Conservation (phyloP, 30 jellyfish, hydroid and myxozoan genomes). For the Turritopsis dohrnii region DNA sequence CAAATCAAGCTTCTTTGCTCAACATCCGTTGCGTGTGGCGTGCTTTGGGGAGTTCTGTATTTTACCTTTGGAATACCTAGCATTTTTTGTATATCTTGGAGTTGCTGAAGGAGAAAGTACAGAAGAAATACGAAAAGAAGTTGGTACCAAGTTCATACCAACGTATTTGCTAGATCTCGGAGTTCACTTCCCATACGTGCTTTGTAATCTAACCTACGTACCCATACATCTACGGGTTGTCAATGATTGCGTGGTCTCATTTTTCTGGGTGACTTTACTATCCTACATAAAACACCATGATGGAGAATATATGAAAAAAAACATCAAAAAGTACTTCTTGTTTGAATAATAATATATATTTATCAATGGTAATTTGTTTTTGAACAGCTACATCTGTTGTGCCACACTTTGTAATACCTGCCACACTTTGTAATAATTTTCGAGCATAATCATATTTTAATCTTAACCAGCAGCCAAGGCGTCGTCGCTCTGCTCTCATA, state of each 20-base stretch:
- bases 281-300: constrained; percentile 1
- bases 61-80: not conserved
- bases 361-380: no score
- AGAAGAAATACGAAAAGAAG: not conserved
- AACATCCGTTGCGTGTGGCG: not conserved
- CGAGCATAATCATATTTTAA: no score
- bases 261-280: not conserved
- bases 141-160: not conserved
- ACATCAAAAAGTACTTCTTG: not conserved
- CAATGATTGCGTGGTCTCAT: not conserved
- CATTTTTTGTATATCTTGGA: not conserved
- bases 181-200: not conserved
- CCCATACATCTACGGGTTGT: not conserved
- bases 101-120: not conserved
- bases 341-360: no score
- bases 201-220: not conserved
- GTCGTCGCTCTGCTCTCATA: no score
- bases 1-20: not conserved
- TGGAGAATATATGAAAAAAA: not conserved
- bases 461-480: no score
- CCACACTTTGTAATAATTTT: no score
- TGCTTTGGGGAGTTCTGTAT: not conserved
- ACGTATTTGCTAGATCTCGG: not conserved
- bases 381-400: no score
- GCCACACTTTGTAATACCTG: no score